Evolutionary conservation across 2,888 invertebrate genomes (phyloP).

Genomic region (Ashinkailepas kermadecensis): DNA sequence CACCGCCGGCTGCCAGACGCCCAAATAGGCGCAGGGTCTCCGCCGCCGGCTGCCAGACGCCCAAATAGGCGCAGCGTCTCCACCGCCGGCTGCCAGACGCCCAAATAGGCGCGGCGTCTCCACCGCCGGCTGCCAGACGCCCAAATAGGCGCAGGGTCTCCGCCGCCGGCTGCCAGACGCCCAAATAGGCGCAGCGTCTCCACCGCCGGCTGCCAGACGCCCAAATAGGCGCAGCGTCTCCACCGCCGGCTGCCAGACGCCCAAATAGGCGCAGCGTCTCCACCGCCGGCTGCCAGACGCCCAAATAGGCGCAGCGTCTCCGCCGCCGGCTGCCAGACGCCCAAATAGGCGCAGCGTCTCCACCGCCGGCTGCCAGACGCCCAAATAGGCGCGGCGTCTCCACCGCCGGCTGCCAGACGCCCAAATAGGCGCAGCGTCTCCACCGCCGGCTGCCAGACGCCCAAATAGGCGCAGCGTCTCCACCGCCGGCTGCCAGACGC

Average conservation of each 20-base stretch:
- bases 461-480: neutral
- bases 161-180: neutral
- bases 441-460: neutral
- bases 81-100: neutral
- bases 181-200: neutral
- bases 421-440: neutral
- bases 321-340: neutral
- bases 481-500: neutral
- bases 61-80: neutral
- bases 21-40: neutral
- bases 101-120: neutral
- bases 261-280: neutral
- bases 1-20: neutral
- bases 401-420: neutral
- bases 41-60: neutral
- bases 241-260: neutral
- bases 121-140: neutral
- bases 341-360: neutral
- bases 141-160: neutral
- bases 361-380: neutral
- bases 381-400: neutral
- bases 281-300: neutral
- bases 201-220: neutral
- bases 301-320: neutral
- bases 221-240: neutral